These are phyloP conservation scores for Azemiops feae DNA, from an alignment of 2,113 vertebrate genomes.

Conservation along the genomic window DNA sequence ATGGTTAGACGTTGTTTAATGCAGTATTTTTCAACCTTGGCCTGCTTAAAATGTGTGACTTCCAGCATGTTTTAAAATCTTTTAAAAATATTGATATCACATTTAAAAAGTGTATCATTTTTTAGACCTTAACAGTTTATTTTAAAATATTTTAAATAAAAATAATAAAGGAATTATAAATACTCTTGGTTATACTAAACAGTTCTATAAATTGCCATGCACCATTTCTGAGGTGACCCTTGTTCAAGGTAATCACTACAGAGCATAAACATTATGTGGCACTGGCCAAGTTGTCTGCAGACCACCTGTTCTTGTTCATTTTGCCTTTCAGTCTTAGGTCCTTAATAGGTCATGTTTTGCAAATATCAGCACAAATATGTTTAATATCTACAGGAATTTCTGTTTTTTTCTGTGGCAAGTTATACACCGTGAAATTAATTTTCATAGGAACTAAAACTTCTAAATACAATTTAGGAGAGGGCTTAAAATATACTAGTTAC, in stretches of 20 bases:
- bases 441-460: background rate
- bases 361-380: background rate
- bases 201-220: background rate
- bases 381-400: background rate
- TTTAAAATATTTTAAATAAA: background rate
- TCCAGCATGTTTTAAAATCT: background rate
- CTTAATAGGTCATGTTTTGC: background rate
- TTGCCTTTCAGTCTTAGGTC: background rate
- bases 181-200: background rate
- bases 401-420: background rate
- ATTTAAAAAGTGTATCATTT: background rate
- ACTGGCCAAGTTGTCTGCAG: background rate
- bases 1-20: background rate
- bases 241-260: background rate
- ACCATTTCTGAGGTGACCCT: background rate
- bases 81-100: background rate
- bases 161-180: background rate
- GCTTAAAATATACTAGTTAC: background rate
- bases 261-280: background rate
- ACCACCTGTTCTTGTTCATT: background rate
- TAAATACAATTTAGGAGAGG: background rate
- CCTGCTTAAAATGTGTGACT: background rate
- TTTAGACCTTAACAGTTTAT: background rate
- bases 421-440: background rate
- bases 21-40: background rate